Percentiles rank a stretch among this genome's conserved stretches.
Conservation (phyloP, 2,113 vertebrate species). For the Calidris pygmaea region DNA sequence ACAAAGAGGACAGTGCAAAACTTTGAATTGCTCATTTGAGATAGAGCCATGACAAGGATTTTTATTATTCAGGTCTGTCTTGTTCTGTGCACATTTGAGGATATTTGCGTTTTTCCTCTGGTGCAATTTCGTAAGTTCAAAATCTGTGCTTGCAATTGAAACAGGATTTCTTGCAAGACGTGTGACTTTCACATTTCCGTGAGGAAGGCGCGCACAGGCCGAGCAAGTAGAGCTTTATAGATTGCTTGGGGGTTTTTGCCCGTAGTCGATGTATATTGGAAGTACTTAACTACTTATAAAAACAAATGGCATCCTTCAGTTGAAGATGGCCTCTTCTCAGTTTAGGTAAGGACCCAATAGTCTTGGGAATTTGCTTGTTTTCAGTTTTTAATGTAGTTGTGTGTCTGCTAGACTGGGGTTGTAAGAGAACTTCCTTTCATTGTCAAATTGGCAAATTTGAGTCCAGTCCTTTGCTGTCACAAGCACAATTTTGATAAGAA, state of each 20-base stretch:
- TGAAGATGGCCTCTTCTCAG: neutral
- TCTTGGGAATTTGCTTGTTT: neutral
- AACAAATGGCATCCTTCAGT: neutral
- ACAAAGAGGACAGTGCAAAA: neutral
- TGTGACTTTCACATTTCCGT: neutral
- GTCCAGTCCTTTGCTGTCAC: neutral
- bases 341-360: no score
- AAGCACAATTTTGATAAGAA: neutral
- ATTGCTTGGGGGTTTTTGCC: neutral
- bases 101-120: neutral
- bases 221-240: neutral
- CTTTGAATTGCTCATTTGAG: neutral
- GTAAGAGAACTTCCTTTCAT: neutral
- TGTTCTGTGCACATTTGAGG: neutral
- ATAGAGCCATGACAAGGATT: slow-evolving; percentile 43
- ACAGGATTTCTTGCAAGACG: neutral
- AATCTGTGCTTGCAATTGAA: neutral
- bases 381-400: neutral
- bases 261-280: rapidly evolving
- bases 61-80: neutral
- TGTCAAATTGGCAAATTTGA: neutral
- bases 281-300: neutral
- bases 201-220: neutral
- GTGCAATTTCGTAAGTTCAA: neutral
- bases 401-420: rapidly evolving